These are phyloP conservation scores for Platanista minor DNA, from an alignment of 2,113 vertebrate genomes.

Conservation along the genomic window DNA sequence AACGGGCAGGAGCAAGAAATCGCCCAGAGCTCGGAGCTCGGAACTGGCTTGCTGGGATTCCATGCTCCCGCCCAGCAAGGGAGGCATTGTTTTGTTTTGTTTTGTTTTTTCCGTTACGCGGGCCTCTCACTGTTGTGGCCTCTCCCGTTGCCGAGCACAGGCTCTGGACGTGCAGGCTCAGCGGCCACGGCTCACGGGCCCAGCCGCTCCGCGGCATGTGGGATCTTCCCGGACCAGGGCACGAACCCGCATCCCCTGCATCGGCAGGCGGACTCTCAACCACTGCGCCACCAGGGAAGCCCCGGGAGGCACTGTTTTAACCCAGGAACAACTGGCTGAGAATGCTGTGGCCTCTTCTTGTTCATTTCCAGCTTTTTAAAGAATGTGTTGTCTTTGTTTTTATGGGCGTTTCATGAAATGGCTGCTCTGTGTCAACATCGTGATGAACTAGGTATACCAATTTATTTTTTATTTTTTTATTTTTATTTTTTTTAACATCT, in stretches of 20 bases:
- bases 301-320: slow-evolving; percentile 67
- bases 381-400: neutral
- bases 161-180: too few species aligned
- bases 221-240: too few species aligned
- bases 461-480: too few species aligned
- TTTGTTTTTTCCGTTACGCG: too few species aligned
- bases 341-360: slow-evolving; percentile 41
- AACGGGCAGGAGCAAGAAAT: slow-evolving; percentile 47
- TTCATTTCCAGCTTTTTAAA: slow-evolving; percentile 12
- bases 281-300: too few species aligned
- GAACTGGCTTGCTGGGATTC: slow-evolving; percentile 57
- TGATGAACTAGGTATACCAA: neutral
- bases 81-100: slow-evolving; percentile 65
- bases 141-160: too few species aligned
- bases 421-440: neutral
- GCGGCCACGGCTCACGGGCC: too few species aligned
- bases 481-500: too few species aligned
- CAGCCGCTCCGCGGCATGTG: too few species aligned
- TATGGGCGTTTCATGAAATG: slow-evolving; percentile 39
- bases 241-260: too few species aligned
- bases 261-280: too few species aligned
- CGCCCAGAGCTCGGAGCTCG: slow-evolving; percentile 47
- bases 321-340: slow-evolving; percentile 44
- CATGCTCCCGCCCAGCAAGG: slow-evolving; percentile 53
- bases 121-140: too few species aligned